Base-by-base conservation (phyloP, 2,888 invertebrate genomes). In the Atrina japonica region DNA sequence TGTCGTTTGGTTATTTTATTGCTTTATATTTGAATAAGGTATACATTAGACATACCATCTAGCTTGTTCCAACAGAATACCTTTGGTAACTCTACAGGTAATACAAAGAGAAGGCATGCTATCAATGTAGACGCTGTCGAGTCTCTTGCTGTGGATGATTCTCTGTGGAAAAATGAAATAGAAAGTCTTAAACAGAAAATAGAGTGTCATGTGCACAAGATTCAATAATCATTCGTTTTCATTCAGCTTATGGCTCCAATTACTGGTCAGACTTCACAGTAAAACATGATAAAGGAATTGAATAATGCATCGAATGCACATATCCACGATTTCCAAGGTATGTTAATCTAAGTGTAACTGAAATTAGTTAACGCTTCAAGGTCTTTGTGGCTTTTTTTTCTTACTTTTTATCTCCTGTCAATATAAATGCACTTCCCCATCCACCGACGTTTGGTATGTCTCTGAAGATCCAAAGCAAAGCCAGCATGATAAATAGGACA, bases 81-180 rank as follows among this genome's bases (percentile, higher is more conserved):
- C 40, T 50, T 69, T 5, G 88, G 91, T 94, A 96, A 83, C 94
- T 94, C 45, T 80, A 95, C 94, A 0, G 97, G 97, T 23, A 97
- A 91, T 25, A 96, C 91, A 90, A 97, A 97, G 89, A 97, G 93
- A 35, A 97, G 91, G 52, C 96, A 92, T 0, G 95, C 95, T 16
- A 97, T 94, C 77, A 95, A 94, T 87, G 96, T 93, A 0, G 96
- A 96, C 7, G 90, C 89, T 0, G 91, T 91, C 0, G 91, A 91
- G 77, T 92, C 91, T 14, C 56, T 23, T 29, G 52, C 63, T 3
- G 61, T 61, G 1, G 45, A 45, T 7, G 35, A 35, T 35, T 35
- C 11, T 18, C 45, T 59, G 41, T 18, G 41, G 25, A 41, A 16
- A 41, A n/a, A 6, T 16, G 16, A 27, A 16, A 14, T 14, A 27